These are phyloP conservation scores for Diaperis boleti DNA, from an alignment of 2,888 invertebrate genomes.

Conservation along the genomic window DNA sequence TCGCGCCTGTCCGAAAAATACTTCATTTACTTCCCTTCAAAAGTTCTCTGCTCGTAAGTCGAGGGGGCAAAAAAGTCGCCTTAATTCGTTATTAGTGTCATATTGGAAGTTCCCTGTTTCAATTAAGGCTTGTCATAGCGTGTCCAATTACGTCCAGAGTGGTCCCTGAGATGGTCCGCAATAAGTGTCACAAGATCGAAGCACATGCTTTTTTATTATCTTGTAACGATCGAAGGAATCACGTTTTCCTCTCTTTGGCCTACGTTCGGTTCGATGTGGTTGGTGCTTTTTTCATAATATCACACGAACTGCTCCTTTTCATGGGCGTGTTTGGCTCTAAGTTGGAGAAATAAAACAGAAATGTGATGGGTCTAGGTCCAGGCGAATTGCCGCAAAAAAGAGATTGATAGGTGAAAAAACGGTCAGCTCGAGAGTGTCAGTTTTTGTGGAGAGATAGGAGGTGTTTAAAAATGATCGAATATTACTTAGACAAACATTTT, in stretches of 20 bases:
- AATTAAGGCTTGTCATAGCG: conserved; percentile 36
- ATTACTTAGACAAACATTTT: too few relatives aligned
- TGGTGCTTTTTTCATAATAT: conserved; percentile 34
- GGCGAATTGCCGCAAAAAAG: too few relatives aligned
- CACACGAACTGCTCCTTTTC: conserved; percentile 4
- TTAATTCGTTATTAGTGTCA: conserved; percentile 32
- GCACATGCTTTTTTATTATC: conserved; percentile 40
- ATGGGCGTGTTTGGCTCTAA: conserved; percentile 38
- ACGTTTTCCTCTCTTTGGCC: conserved; percentile 22
- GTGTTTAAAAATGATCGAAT: too few relatives aligned
- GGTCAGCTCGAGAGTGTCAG: too few relatives aligned
- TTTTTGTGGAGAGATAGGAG: too few relatives aligned
- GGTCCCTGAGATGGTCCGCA: conserved; percentile 22
- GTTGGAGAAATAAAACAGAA: conserved; percentile 43
- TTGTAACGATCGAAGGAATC: conserved; percentile 41
- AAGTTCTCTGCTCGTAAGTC: not conserved
- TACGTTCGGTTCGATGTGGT: conserved; percentile 16
- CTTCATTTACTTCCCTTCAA: too few relatives aligned
- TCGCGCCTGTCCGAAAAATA: too few relatives aligned
- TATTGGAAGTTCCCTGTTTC: conserved; percentile 35
- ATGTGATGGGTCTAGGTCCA: too few relatives aligned
- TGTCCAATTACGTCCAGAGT: conserved; percentile 38
- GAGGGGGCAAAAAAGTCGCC: conserved; percentile 5
- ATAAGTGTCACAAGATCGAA: conserved; percentile 29
- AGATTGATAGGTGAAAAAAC: too few relatives aligned